Evolutionary conservation across 2,888 invertebrate species (phyloP).

Genomic region (Xanthorhoe designata): DNA sequence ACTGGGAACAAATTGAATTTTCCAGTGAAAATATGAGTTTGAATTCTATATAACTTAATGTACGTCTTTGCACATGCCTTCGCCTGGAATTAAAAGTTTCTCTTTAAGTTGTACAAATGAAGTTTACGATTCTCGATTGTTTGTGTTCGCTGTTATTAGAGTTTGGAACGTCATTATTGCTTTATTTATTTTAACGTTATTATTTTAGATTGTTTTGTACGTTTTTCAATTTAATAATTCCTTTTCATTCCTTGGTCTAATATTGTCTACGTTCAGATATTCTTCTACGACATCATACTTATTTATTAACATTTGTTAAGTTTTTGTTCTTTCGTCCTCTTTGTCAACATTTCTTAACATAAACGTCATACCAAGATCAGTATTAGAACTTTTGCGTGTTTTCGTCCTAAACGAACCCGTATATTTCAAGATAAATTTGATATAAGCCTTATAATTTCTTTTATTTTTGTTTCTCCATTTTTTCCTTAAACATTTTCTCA

Average conservation of each 20-base stretch:
- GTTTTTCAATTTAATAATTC: background rate
- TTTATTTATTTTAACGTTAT: background rate
- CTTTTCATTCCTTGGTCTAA: background rate
- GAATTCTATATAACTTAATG: slow-evolving; percentile 51
- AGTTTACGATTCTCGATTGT: slow-evolving; percentile 20
- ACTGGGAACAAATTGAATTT: slow-evolving; percentile 54
- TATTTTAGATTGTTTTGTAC: background rate
- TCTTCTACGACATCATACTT: too few relatives aligned
- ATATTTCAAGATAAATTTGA: too few relatives aligned
- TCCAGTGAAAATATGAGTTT: slow-evolving; percentile 53
- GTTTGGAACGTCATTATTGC: background rate
- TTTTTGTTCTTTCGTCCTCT: too few relatives aligned
- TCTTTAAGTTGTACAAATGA: slow-evolving; percentile 23
- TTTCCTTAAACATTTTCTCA: background rate
- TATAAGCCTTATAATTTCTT: background rate
- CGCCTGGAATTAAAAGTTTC: slow-evolving; percentile 51
- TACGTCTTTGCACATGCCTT: slow-evolving; percentile 41
- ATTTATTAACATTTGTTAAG: too few relatives aligned
- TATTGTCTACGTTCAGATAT: too few relatives aligned
- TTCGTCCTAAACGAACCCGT: too few relatives aligned
- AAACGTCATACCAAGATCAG: too few relatives aligned
- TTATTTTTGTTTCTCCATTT: background rate
- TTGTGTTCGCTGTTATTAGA: background rate
- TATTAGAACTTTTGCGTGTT: too few relatives aligned
- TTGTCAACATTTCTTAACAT: too few relatives aligned